Conservation (phyloP, 2,888 invertebrate genomes). For the Drosophila birchii region DNA sequence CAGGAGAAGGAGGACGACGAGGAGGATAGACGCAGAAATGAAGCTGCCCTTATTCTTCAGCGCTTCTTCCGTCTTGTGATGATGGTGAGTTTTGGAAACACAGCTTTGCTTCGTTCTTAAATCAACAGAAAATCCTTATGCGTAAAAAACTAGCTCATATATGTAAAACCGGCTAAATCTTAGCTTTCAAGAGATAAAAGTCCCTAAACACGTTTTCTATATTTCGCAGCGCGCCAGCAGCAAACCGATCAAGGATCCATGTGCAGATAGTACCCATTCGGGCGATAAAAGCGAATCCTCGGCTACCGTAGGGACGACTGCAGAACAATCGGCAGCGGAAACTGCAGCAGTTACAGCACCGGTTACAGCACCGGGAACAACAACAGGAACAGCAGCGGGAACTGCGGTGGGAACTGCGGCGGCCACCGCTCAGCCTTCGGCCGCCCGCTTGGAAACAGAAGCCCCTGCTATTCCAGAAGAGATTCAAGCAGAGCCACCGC, state of each 20-base stretch:
- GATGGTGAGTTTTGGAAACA: constrained; percentile 28
- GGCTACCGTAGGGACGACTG: neutral
- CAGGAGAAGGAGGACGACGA: constrained; percentile 43
- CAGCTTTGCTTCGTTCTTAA: neutral
- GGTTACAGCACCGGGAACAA: neutral
- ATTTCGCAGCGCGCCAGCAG: constrained; percentile 6
- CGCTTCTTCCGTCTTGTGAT: constrained; percentile 60
- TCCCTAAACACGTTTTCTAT: too few species aligned
- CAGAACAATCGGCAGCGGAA: neutral
- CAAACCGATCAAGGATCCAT: constrained; percentile 38
- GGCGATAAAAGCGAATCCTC: neutral
- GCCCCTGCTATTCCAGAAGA: neutral
- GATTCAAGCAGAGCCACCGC: neutral
- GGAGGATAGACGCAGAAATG: constrained; percentile 27
- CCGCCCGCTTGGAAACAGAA: neutral
- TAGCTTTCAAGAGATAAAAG: too few species aligned
- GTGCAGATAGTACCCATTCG: constrained; percentile 10
- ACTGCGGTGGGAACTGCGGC: neutral
- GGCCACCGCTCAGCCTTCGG: neutral
- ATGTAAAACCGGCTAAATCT: too few species aligned
- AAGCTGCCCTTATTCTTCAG: constrained; percentile 62
- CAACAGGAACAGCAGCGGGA: neutral
- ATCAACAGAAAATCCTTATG: neutral
- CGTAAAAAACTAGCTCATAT: neutral
- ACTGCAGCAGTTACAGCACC: neutral